Percentiles rank a stretch among this genome's conserved stretches.
Conservation (phyloP, 2,888 invertebrate genomes). For the Watsonalla cultraria region DNA sequence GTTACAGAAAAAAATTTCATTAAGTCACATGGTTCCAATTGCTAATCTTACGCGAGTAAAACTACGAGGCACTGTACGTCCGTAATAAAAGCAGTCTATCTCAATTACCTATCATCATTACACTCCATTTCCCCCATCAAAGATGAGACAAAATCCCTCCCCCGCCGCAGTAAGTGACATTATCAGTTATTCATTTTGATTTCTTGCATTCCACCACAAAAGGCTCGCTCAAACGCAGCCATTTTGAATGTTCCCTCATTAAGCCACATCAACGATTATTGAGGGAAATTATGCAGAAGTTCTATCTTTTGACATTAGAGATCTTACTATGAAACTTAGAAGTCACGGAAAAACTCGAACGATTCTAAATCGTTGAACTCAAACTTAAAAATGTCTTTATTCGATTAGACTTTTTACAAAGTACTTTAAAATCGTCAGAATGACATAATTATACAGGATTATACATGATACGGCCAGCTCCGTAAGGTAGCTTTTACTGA, state of each 20-base stretch:
- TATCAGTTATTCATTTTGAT: constrained; percentile 15
- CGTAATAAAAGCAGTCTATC: background rate
- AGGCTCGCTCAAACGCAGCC: constrained; percentile 20
- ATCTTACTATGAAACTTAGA: constrained; percentile 14
- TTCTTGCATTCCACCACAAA: constrained; percentile 19
- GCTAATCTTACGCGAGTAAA: too few species aligned
- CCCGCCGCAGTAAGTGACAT: constrained; percentile 4
- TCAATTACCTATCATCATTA: constrained; percentile 2
- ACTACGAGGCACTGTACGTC: too few species aligned
- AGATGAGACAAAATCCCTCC: background rate
- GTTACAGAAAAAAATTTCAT: too few species aligned
- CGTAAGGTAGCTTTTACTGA: too few species aligned
- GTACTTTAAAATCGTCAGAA: too few species aligned
- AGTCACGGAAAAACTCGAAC: background rate
- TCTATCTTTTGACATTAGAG: constrained; percentile 8
- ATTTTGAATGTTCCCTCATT: constrained; percentile 12
- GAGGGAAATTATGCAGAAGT: constrained; percentile 27
- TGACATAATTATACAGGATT: too few species aligned
- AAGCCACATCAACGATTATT: constrained; percentile 28
- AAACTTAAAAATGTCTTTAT: too few species aligned
- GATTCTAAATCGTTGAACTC: background rate
- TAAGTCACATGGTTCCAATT: too few species aligned
- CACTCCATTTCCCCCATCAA: constrained; percentile 3
- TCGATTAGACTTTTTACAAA: too few species aligned
- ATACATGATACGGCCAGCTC: too few species aligned